These are phyloP conservation scores for Polymixis flavicincta DNA, from an alignment of 2,888 invertebrate species.

Conservation along the genomic window DNA sequence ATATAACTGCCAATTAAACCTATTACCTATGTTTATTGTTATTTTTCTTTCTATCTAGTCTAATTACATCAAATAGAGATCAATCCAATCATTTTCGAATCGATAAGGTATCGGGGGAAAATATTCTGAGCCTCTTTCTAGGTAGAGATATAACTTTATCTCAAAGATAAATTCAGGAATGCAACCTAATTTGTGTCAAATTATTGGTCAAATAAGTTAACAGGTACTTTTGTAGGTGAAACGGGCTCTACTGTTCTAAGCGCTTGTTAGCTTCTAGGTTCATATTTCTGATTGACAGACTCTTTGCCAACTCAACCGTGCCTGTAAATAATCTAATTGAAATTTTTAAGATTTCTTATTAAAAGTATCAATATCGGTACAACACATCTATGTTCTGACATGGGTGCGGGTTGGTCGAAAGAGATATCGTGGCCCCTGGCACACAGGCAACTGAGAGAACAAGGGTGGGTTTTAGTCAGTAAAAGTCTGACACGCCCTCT, in stretches of 20 bases:
- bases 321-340: neutral
- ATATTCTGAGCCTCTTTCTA: neutral
- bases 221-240: neutral
- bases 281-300: neutral
- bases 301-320: too few relatives aligned
- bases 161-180: neutral
- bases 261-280: neutral
- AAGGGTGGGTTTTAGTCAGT: too few relatives aligned
- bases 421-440: too few relatives aligned
- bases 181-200: neutral
- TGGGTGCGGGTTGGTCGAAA: too few relatives aligned
- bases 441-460: too few relatives aligned
- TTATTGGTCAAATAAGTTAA: neutral
- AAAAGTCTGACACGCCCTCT: too few relatives aligned
- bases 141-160: neutral
- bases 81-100: neutral
- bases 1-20: too few relatives aligned
- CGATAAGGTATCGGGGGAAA: neutral
- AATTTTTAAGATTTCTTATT: neutral
- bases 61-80: neutral
- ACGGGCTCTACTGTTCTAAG: neutral
- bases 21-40: too few relatives aligned
- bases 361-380: conserved; percentile 23
- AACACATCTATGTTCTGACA: neutral
- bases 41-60: neutral